Evolutionary conservation across 2,113 vertebrate genomes (phyloP).

Genomic region (Prionailurus bengalensis): DNA sequence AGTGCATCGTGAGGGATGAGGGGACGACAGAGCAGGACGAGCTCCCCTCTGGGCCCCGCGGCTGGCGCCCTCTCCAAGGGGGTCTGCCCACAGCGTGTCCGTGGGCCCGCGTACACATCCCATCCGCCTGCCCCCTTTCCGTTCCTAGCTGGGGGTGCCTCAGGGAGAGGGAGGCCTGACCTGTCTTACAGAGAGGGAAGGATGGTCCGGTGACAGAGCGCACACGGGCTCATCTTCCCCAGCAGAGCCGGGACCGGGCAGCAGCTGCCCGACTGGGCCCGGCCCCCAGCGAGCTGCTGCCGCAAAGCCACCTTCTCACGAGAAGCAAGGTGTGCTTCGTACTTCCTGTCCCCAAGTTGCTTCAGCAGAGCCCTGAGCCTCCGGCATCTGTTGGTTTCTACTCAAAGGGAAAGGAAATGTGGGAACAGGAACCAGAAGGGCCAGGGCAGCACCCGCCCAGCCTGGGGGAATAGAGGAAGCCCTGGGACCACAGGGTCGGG

Average conservation of each 20-base stretch:
- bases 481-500: neutral
- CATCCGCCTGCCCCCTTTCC: neutral
- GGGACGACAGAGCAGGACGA: neutral
- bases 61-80: neutral
- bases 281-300: accelerated
- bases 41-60: neutral
- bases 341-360: neutral
- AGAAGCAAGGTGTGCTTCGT: neutral
- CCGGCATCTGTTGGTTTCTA: conserved; percentile 49
- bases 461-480: neutral
- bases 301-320: accelerated
- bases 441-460: neutral
- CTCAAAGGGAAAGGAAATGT: neutral
- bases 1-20: accelerated
- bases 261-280: neutral
- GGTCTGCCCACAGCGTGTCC: neutral
- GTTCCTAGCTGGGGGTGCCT: neutral
- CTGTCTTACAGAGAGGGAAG: neutral
- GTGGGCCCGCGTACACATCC: accelerated
- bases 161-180: too few species aligned
- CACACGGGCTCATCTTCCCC: accelerated
- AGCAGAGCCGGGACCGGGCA: accelerated
- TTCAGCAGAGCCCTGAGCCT: neutral
- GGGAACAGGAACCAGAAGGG: conserved; percentile 9
- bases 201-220: accelerated